Conservation (phyloP, 2,113 vertebrate species). For the Myrmophylax atrothorax region DNA sequence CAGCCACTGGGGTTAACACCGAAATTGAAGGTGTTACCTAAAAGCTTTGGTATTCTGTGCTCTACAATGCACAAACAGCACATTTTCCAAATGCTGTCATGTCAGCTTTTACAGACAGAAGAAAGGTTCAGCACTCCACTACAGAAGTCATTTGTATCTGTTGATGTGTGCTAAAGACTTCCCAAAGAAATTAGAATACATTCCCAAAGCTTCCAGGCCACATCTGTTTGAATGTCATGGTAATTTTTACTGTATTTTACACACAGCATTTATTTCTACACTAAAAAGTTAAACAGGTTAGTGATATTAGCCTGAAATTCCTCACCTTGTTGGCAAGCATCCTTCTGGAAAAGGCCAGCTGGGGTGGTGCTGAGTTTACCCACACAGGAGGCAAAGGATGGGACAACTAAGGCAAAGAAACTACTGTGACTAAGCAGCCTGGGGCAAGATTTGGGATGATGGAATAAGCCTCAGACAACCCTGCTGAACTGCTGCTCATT, state of each 20-base stretch:
- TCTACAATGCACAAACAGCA: neutral
- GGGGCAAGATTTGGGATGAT: neutral
- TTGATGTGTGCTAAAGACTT: neutral
- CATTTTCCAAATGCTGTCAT: neutral
- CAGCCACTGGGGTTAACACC: neutral
- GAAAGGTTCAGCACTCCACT: neutral
- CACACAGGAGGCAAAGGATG: neutral
- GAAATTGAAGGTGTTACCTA: accelerated
- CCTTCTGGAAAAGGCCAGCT: neutral
- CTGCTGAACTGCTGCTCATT: neutral
- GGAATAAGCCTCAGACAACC: neutral
- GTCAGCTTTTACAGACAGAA: neutral
- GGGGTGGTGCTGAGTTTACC: neutral
- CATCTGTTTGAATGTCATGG: neutral
- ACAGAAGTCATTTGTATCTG: neutral
- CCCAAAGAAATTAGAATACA: neutral
- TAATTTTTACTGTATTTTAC: neutral
- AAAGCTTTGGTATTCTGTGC: neutral
- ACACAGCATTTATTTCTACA: neutral
- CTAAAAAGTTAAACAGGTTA: neutral
- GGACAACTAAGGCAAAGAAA: neutral
- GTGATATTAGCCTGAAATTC: neutral
- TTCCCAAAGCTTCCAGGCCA: neutral
- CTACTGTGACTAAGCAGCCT: accelerated
- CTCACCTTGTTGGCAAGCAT: neutral